Percentiles rank a stretch among this genome's conserved stretches.
phyloP scores from a whole-genome alignment of 2,113 vertebrate species.

The Acinonyx jubatus region DNA sequence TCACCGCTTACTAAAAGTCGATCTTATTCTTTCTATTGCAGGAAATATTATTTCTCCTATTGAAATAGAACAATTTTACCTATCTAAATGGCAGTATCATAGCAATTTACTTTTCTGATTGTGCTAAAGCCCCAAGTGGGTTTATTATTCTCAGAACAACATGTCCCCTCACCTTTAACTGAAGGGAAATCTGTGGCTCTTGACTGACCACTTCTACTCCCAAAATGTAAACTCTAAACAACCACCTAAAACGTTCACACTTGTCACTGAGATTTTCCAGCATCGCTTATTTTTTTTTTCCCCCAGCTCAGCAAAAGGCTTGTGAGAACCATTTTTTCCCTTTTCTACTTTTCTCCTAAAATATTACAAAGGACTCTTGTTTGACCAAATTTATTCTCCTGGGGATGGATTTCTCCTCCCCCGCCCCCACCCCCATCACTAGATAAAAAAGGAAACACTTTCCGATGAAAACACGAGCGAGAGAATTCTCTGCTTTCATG shows the following conservation, averaged over 20 bases:
- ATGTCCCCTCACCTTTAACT: not conserved
- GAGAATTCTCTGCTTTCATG: not conserved
- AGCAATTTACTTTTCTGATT: not conserved
- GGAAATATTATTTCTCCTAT: not conserved
- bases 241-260: not conserved
- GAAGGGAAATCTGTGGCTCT: not conserved
- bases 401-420: not conserved
- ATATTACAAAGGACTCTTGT: not conserved
- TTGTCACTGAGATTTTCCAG: not conserved
- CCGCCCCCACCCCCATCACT: not conserved
- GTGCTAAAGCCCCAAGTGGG: not conserved
- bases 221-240: rapidly evolving
- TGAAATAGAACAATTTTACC: not conserved
- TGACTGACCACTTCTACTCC: not conserved
- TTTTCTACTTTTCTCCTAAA: not conserved
- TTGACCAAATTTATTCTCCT: not conserved
- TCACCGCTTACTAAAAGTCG: not conserved
- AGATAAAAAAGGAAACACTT: not conserved
- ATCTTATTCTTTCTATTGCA: not conserved
- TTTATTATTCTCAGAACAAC: not conserved
- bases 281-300: not conserved
- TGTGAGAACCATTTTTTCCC: not conserved
- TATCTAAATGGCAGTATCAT: not conserved
- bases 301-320: not conserved
- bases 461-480: not conserved